Evolutionary conservation across 1,140 invertebrate species (phyloP).

Genomic region (Ptiloglossa arizonensis): DNA sequence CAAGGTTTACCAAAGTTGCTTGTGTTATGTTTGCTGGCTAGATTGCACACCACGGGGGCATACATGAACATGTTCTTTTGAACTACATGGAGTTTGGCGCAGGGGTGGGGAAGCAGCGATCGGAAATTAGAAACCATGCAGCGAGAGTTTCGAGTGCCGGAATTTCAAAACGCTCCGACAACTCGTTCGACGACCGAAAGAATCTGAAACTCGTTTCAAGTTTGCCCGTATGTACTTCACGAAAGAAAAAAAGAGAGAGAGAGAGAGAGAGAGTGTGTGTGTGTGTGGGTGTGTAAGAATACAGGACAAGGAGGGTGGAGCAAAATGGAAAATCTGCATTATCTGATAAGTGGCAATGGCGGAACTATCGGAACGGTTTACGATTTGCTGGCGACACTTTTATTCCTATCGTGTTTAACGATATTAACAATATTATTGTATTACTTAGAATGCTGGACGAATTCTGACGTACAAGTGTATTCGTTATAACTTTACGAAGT

Average conservation of each 20-base stretch:
- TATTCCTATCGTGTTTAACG: background rate
- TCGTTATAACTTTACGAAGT: no score
- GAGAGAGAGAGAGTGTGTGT: background rate
- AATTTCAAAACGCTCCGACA: constrained; percentile 63
- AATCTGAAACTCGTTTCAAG: constrained; percentile 60
- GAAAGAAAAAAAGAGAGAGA: background rate
- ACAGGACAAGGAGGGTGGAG: constrained; percentile 1
- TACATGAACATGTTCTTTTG: constrained; percentile 13
- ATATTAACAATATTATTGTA: background rate
- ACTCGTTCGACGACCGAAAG: constrained; percentile 54
- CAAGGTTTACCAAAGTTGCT: constrained; percentile 63
- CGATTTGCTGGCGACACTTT: background rate
- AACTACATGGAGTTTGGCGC: constrained; percentile 35
- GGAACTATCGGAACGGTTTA: background rate
- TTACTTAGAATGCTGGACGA: no score
- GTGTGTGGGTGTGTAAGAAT: constrained; percentile 14
- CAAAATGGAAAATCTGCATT: constrained; percentile 43
- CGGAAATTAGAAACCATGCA: constrained; percentile 70
- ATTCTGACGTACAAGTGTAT: no score
- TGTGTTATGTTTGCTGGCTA: constrained; percentile 24
- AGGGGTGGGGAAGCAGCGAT: constrained; percentile 59
- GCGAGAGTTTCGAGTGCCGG: constrained; percentile 55
- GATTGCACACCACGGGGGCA: background rate
- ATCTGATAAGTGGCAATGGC: constrained; percentile 36
- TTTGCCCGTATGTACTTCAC: constrained; percentile 28